Evolutionary conservation across 2,797 vertebrate genomes (phyloP).

Genomic region (Thamnophis elegans): DNA sequence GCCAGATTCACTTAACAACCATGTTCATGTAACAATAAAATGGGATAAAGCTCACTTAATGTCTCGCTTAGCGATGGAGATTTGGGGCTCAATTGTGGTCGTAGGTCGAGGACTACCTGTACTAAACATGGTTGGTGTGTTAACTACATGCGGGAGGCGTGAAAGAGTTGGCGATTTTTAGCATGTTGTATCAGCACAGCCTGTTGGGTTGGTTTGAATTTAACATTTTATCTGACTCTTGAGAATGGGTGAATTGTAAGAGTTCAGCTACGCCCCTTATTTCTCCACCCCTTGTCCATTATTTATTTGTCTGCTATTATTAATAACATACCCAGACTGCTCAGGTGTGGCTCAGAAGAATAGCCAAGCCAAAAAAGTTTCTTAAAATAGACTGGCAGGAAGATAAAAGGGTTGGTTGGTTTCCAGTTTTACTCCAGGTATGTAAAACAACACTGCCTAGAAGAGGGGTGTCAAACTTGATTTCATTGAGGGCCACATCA

Average conservation of each 20-base stretch:
- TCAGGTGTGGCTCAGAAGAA: background rate
- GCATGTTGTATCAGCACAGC: background rate
- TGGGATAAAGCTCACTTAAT: background rate
- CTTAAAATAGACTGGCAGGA: background rate
- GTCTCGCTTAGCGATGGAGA: background rate
- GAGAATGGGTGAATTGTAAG: background rate
- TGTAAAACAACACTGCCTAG: background rate
- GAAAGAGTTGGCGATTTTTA: background rate
- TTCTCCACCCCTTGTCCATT: background rate
- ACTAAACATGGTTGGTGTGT: background rate
- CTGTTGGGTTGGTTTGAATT: background rate
- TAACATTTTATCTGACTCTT: background rate
- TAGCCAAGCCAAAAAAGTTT: background rate
- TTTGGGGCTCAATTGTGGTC: background rate
- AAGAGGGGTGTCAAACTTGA: background rate
- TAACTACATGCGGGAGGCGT: background rate
- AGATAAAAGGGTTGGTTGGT: background rate
- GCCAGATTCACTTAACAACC: background rate
- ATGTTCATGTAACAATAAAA: background rate
- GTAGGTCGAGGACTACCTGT: background rate
- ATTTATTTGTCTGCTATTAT: background rate
- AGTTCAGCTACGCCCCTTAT: background rate
- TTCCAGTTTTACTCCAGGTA: background rate
- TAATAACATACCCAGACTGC: background rate
- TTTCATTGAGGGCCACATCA: too few relatives aligned